Conservation (phyloP, 1,140 invertebrate species). For the Drosophila dunni region DNA sequence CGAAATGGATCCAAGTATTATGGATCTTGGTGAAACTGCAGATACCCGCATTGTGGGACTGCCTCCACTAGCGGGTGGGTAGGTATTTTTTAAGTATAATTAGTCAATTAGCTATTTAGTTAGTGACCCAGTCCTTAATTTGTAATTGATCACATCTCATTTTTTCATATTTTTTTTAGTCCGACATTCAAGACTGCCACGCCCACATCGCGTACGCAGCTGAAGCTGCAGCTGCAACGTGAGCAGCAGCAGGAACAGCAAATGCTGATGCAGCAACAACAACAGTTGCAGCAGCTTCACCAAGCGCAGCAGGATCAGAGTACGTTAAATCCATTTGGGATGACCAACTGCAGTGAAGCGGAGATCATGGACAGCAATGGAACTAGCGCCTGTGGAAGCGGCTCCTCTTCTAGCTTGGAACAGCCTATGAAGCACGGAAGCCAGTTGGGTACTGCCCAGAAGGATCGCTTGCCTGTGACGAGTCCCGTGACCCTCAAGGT, state of each 20-base stretch:
- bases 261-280: slow-evolving; percentile 86
- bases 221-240: slow-evolving; percentile 94
- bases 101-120: background rate
- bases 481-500: slow-evolving; percentile 86
- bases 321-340: slow-evolving; percentile 38
- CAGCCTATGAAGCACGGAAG: slow-evolving; percentile 43
- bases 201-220: slow-evolving; percentile 92
- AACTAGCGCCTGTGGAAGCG: slow-evolving; percentile 56
- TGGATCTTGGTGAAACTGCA: slow-evolving; percentile 85
- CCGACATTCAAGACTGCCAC: slow-evolving; percentile 92
- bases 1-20: slow-evolving; percentile 88
- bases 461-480: slow-evolving; percentile 44
- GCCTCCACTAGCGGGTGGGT: slow-evolving; percentile 84
- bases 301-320: slow-evolving; percentile 53
- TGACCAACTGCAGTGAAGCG: slow-evolving; percentile 30
- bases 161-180: slow-evolving; percentile 83
- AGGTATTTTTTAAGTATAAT: slow-evolving; percentile 47
- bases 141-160: background rate
- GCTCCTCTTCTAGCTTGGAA: slow-evolving; percentile 56
- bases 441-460: slow-evolving; percentile 14
- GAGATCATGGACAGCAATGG: slow-evolving; percentile 48
- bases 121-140: background rate
- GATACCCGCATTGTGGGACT: slow-evolving; percentile 65
- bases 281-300: slow-evolving; percentile 84
- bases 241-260: slow-evolving; percentile 89